Evolutionary conservation across 2,113 vertebrate species (phyloP), one percentile per base, ranked within the genome.

Genomic region (Vidua chalybeata): DNA sequence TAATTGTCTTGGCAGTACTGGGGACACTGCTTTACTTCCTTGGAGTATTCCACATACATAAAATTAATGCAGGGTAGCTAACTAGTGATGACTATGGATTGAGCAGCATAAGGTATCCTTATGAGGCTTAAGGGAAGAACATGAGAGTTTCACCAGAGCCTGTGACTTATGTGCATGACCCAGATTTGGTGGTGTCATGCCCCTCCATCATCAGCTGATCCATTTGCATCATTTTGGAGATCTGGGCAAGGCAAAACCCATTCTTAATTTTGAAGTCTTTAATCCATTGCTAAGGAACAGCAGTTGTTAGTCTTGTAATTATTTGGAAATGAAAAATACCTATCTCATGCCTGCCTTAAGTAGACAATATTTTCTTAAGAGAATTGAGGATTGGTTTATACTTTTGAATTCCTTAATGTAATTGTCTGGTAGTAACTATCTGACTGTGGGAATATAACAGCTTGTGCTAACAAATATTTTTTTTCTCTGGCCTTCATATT

Each of bases 391-490:
- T 31, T 85, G 28, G 43, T 78, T 87, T 89, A 37, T 41, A 85
- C 33, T 74, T 89, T 81, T 75, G 27, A 73, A 51, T 92, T 95
- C 75, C 43, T 73, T 67, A 69, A 69, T 84, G 55, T 74, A 89
- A 87, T 87, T 96, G 62, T 67, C 41, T 90, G 19, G 13, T 85
- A 79, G 61, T 87, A 92, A 46, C 27, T 87, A 16, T 56, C 69
- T 94, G 52, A 77, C 51, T 67, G 41, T 5, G 11, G 80, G 67
- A 85, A 63, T 85, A 91, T 89, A 94, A 33, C 64, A 84, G 43
- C 30, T 88, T 91, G 28, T 5, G 6, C 51, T 96, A 96, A 90
- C 56, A 91, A 88, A 69, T 81, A 59, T 27, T 92, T 68, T 90
- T 92, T 59, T 61, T 2, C 3, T 49, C 58, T 84, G 33, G 48